Percentiles rank a stretch among this genome's conserved stretches.
phyloP scores from a whole-genome alignment of 2,888 invertebrate genomes.

The Eupithecia abbreviata region DNA sequence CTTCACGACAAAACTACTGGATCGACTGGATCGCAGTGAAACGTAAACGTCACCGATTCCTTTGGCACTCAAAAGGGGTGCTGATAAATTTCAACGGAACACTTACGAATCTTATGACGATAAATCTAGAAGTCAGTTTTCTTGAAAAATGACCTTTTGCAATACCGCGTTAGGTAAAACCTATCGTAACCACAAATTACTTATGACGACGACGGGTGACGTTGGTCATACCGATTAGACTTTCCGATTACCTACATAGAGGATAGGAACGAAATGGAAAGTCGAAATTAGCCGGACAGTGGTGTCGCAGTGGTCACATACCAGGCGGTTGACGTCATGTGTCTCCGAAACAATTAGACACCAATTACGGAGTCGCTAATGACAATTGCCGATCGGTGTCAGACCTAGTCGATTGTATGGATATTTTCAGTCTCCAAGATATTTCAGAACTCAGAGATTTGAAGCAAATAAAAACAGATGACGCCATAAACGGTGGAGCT shows the following conservation, averaged over 20 bases:
- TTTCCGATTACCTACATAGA: not conserved
- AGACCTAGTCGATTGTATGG: not conserved
- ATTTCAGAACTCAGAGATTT: not conserved
- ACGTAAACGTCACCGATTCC: not conserved
- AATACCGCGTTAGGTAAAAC: not conserved
- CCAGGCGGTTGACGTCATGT: constrained; percentile 39
- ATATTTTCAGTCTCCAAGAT: not conserved
- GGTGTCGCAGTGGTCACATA: constrained; percentile 21
- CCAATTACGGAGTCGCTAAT: constrained; percentile 38
- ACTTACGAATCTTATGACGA: not conserved
- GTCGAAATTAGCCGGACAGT: constrained; percentile 21
- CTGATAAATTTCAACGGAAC: not conserved
- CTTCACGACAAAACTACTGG: not conserved
- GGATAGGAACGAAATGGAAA: constrained; percentile 22
- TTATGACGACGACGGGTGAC: not conserved
- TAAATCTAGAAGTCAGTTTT: not conserved
- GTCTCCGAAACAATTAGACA: constrained; percentile 22
- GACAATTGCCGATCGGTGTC: constrained; percentile 38
- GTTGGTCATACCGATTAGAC: not conserved
- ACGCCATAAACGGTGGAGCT: too few relatives aligned
- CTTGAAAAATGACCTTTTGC: not conserved
- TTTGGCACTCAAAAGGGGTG: not conserved
- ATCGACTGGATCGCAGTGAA: not conserved
- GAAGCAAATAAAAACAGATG: not conserved
- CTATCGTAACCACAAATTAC: constrained; percentile 6